These are phyloP conservation scores for Ladona fulva DNA, from an alignment of 1,140 invertebrate species.

Conservation along the genomic window DNA sequence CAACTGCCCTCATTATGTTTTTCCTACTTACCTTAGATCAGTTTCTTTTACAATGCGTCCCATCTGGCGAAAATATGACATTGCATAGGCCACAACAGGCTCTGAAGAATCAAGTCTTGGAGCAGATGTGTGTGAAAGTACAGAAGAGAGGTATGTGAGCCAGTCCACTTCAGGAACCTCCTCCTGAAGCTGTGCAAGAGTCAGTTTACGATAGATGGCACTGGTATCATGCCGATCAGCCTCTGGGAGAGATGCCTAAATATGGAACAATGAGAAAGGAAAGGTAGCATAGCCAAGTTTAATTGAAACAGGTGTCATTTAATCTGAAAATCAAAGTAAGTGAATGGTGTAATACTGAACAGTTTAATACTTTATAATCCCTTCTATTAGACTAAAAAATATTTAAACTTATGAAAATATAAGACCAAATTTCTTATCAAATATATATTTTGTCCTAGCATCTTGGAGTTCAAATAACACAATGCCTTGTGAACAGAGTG, in stretches of 20 bases:
- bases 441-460: too few species aligned
- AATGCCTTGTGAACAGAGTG: too few species aligned
- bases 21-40: constrained; percentile 47
- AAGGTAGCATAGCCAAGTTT: too few species aligned
- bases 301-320: too few species aligned
- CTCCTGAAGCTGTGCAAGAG: constrained; percentile 49
- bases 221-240: constrained; percentile 75
- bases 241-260: constrained; percentile 62
- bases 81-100: constrained; percentile 67
- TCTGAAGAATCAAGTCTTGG: constrained; percentile 49
- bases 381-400: too few species aligned
- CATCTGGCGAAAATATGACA: constrained; percentile 70
- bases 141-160: constrained; percentile 60
- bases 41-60: constrained; percentile 58
- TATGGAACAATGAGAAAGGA: constrained; percentile 16
- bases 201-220: constrained; percentile 62
- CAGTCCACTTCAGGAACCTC: constrained; percentile 69
- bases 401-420: too few species aligned
- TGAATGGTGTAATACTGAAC: too few species aligned
- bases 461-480: too few species aligned
- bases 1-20: too few species aligned
- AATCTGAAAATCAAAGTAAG: too few species aligned
- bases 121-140: constrained; percentile 41
- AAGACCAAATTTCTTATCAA: too few species aligned
- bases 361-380: too few species aligned